Base-by-base conservation (phyloP, 2,888 invertebrate genomes). In the Sinohyriopsis cumingii region DNA sequence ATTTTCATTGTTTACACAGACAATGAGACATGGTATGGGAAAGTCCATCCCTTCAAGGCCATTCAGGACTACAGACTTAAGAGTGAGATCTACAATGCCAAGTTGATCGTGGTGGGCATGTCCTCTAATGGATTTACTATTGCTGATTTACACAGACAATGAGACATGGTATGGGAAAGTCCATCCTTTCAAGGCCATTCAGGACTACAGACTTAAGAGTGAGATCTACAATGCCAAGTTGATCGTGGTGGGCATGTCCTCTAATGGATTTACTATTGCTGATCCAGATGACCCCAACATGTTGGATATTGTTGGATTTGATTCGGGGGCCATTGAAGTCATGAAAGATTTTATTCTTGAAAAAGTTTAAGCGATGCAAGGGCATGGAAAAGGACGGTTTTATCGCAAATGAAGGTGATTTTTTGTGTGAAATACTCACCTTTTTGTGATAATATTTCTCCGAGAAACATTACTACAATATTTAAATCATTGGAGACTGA, bases 1-100 rank as follows among this genome's bases (percentile, higher is more conserved):
- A 93, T 94, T 53, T 94, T 95, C 88, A 92, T 95, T 65, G 93
- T 94, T 87, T 92, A 94, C 87, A 92, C 94, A 55, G 93, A 94
- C 88, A 82, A 91, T 90, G 82, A 86, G 82, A 78, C 89, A 77
- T 61, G 81, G 75, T 78, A 85, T 79, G 80, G 45, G 55, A 79
- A 12, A 88, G 91, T 90, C 86, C 93, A 90, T 90, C 93, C 82
- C 87, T 91, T 79, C 89, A 76, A 89, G 55, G 91, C 91, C 12
- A 90, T 95, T 67, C 87, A 91, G 70, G 90, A 92, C 64, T 95
- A 95, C 87, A 91, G 93, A 71, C 83, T 89, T 28, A 88, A 90
- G 62, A 85, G 91, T 73, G 91, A 77, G 3, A 80, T 83, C 53
- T 75, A 73, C 56, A 78, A 84, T 61, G 85, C 85, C 2, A 82